A percentile compares a stretch with the other conserved stretches of the same genome.
Conservation (phyloP, 2,113 vertebrate genomes). For the Leptobrachium leishanense region DNA sequence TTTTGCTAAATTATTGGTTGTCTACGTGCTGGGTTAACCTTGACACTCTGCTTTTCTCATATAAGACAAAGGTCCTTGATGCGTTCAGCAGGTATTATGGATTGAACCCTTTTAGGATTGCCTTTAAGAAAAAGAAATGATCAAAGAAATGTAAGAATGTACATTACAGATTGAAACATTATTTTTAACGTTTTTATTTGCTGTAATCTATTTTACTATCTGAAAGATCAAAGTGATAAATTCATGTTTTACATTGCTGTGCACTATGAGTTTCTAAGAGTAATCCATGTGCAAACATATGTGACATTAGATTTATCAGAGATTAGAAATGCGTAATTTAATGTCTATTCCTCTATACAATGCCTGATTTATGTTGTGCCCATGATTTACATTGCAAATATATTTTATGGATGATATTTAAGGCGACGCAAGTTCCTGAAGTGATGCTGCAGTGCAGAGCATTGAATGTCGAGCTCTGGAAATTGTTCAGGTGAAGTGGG, state of each 20-base stretch:
- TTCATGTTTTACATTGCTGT: neutral
- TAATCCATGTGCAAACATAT: slow-evolving; percentile 8
- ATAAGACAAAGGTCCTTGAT: no score
- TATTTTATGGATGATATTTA: neutral
- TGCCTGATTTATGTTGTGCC: neutral
- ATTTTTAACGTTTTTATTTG: neutral
- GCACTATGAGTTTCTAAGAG: neutral
- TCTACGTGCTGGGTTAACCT: no score
- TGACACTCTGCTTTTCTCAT: no score
- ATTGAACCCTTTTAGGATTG: no score
- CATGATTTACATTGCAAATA: neutral
- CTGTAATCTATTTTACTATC: neutral
- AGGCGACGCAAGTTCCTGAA: neutral
- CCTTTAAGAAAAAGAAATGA: no score
- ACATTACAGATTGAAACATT: neutral
- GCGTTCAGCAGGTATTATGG: no score
- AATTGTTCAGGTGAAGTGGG: no score
- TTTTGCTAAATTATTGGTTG: no score
- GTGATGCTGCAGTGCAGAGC: neutral
- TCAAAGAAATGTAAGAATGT: no score
- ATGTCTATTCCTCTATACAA: neutral
- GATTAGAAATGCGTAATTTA: neutral
- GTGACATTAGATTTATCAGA: neutral
- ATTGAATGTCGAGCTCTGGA: no score
- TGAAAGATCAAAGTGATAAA: neutral